These are phyloP conservation scores for Myzus persicae DNA, from an alignment of 1,140 invertebrate species.

Conservation along the genomic window DNA sequence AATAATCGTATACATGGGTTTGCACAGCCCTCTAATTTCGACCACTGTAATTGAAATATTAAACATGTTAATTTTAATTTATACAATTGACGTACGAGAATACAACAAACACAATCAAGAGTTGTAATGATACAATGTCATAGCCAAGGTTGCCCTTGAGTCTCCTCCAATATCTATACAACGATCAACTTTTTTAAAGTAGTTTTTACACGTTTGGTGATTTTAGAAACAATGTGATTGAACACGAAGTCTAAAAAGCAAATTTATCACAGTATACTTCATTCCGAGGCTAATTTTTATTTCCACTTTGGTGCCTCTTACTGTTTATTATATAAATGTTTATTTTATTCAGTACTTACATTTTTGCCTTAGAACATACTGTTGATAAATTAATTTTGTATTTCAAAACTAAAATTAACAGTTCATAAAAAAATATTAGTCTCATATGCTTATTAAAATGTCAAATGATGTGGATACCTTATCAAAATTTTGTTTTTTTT, in stretches of 20 bases:
- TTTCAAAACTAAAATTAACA: neutral
- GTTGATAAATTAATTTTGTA: neutral
- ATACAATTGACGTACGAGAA: conserved; percentile 50
- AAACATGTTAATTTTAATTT: conserved; percentile 44
- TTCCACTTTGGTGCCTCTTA: neutral
- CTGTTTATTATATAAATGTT: neutral
- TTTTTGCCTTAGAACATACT: neutral
- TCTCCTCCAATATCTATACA: conserved; percentile 48
- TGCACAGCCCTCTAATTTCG: conserved; percentile 20
- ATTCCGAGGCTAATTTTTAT: neutral
- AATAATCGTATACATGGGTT: neutral
- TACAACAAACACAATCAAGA: conserved; percentile 54
- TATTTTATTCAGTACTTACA: neutral
- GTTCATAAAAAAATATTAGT: neutral
- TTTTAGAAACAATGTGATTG: conserved; percentile 22
- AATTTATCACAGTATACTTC: neutral
- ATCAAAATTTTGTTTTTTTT: neutral
- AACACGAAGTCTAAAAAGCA: conserved; percentile 19
- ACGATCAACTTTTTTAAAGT: conserved; percentile 46
- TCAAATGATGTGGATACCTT: neutral
- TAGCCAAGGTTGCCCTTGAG: conserved; percentile 58
- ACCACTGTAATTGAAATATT: conserved; percentile 28
- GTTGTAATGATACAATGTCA: conserved; percentile 57
- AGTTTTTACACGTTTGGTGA: conserved; percentile 41
- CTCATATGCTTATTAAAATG: neutral